A percentile compares a stretch with the other conserved stretches of the same genome.
Evolutionary conservation across 1,140 invertebrate species (phyloP).

Genomic region (Zaprionus capensis): DNA sequence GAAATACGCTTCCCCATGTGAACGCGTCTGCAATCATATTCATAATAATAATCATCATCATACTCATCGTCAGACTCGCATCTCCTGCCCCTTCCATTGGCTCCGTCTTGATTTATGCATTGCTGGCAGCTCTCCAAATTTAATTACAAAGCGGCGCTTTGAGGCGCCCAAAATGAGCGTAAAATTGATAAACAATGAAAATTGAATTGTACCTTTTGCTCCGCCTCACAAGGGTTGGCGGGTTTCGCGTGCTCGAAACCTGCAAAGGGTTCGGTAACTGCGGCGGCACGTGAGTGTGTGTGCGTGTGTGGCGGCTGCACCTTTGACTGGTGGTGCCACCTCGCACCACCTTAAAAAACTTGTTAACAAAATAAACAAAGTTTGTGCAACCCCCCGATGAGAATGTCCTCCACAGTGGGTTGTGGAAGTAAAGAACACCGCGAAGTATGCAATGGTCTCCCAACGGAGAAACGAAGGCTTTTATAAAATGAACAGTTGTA

Average conservation of each 20-base stretch:
- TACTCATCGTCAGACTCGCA: constrained; percentile 13
- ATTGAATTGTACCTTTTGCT: constrained; percentile 60
- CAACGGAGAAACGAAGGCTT: too few species aligned
- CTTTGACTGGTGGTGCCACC: constrained; percentile 10
- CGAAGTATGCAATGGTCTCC: background rate
- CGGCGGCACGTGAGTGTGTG: background rate
- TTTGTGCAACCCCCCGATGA: constrained; percentile 53
- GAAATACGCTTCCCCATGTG: constrained; percentile 4
- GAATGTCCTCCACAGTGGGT: background rate
- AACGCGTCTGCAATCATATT: constrained; percentile 1
- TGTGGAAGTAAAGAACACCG: background rate
- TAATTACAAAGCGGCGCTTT: constrained; percentile 77
- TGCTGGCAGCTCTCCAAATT: constrained; percentile 78
- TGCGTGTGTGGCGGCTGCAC: background rate
- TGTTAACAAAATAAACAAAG: constrained; percentile 81
- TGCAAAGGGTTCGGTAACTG: constrained; percentile 52
- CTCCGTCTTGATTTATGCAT: constrained; percentile 69
- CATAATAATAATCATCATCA: constrained; percentile 12
- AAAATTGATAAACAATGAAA: constrained; percentile 84
- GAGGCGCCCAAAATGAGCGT: constrained; percentile 77
- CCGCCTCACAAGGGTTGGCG: constrained; percentile 49
- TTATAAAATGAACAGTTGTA: too few species aligned
- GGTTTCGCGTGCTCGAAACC: background rate
- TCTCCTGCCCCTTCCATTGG: constrained; percentile 28
- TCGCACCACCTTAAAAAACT: constrained; percentile 55